A percentile compares a stretch with the other conserved stretches of the same genome.
Conservation (phyloP, 2,888 invertebrate species). For the Dicyrtomina minuta region DNA sequence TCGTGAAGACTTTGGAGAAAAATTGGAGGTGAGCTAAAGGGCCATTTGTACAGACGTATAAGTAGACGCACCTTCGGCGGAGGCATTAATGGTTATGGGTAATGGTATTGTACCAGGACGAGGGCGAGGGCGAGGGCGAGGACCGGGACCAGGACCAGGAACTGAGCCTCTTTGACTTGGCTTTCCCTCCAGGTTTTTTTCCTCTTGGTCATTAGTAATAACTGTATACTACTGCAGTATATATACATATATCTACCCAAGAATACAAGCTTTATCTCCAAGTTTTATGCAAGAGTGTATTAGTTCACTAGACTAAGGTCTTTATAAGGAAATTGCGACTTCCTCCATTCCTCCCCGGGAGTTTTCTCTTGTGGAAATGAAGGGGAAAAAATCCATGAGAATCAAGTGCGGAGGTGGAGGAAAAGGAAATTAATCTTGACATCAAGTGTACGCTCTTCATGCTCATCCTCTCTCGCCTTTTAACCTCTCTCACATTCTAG, state of each 20-base stretch:
- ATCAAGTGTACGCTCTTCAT: background rate
- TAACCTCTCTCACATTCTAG: too few relatives aligned
- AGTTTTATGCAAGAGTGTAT: too few relatives aligned
- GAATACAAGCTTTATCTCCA: too few relatives aligned
- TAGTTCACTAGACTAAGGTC: too few relatives aligned
- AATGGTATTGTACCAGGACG: background rate
- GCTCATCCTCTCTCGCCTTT: too few relatives aligned
- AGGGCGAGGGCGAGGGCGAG: background rate
- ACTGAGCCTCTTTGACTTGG: background rate
- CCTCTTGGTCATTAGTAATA: background rate
- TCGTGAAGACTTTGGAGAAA: too few relatives aligned
- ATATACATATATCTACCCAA: background rate
- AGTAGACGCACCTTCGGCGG: background rate
- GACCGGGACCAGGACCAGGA: too few relatives aligned
- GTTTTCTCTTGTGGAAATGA: too few relatives aligned
- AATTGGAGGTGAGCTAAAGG: too few relatives aligned
- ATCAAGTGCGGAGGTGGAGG: slow-evolving; percentile 4
- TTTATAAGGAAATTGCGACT: too few relatives aligned
- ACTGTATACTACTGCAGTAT: background rate
- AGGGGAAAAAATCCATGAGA: background rate
- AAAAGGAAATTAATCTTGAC: slow-evolving; percentile 14
- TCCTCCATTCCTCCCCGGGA: too few relatives aligned
- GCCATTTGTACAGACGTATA: too few relatives aligned
- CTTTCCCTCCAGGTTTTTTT: background rate
- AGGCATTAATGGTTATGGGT: slow-evolving; percentile 11